Conservation (phyloP, 2,888 invertebrate genomes). For the Halictus ligatus region DNA sequence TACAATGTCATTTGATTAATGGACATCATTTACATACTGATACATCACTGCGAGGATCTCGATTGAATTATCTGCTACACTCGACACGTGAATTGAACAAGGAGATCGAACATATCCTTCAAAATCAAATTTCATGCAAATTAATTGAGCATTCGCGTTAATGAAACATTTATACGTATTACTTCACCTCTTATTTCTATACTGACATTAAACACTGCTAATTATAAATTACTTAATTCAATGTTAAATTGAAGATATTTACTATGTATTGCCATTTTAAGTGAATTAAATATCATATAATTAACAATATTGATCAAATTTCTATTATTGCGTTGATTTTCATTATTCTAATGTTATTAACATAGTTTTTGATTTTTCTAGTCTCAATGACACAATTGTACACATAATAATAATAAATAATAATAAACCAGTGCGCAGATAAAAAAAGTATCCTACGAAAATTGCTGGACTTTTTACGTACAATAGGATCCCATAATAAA, state of each 20-base stretch:
- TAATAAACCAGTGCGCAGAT: too few relatives aligned
- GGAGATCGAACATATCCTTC: constrained; percentile 33
- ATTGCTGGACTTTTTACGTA: too few relatives aligned
- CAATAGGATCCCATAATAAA: too few relatives aligned
- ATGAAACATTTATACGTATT: not conserved
- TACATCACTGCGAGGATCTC: constrained; percentile 28
- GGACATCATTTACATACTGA: constrained; percentile 61
- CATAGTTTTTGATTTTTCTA: too few relatives aligned
- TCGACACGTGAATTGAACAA: constrained; percentile 33
- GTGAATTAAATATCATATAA: too few relatives aligned
- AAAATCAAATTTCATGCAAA: constrained; percentile 34
- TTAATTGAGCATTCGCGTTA: constrained; percentile 16
- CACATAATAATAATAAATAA: too few relatives aligned
- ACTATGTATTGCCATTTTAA: too few relatives aligned
- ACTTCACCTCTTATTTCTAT: not conserved
- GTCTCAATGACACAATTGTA: too few relatives aligned
- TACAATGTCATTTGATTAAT: constrained; percentile 59
- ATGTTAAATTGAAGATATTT: not conserved
- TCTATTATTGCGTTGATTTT: too few relatives aligned
- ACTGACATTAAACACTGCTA: not conserved
- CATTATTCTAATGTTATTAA: too few relatives aligned
- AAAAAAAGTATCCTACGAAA: too few relatives aligned
- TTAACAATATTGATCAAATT: too few relatives aligned
- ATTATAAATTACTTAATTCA: not conserved
- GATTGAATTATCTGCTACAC: constrained; percentile 55